A percentile compares a stretch with the other conserved stretches of the same genome.
Conservation (phyloP, 2,797 vertebrate genomes). For the Myotis findleyi region DNA sequence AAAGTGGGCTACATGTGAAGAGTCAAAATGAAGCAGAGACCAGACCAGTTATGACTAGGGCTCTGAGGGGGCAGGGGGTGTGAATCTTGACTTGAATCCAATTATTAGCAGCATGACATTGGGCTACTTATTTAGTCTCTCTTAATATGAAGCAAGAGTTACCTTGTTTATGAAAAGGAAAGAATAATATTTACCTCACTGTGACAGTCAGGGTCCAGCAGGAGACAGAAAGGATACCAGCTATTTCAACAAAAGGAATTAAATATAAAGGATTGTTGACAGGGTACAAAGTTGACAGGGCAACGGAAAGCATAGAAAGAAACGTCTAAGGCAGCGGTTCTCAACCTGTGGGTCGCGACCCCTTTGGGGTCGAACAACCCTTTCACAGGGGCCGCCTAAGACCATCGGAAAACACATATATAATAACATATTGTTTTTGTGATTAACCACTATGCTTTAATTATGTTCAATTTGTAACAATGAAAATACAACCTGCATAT, state of each 20-base stretch:
- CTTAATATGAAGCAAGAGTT: neutral
- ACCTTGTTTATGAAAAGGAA: neutral
- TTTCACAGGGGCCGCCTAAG: no score
- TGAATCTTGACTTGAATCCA: neutral
- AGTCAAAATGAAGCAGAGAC: neutral
- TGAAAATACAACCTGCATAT: no score
- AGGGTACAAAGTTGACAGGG: neutral
- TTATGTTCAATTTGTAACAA: no score
- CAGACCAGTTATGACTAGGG: neutral
- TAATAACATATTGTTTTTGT: no score
- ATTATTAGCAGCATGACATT: neutral
- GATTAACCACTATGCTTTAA: no score
- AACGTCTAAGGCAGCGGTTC: no score
- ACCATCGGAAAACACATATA: no score
- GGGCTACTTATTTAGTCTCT: neutral
- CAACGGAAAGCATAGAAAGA: neutral
- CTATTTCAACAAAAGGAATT: conserved; percentile 12
- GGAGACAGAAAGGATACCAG: neutral
- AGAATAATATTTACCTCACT: neutral
- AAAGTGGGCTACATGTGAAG: fast-evolving
- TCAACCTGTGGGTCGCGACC: no score
- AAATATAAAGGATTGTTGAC: neutral
- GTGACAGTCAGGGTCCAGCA: neutral
- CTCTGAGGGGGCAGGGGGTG: neutral
- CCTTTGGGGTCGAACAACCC: no score